phyloP scores from a whole-genome alignment of 2,888 invertebrate species.

The Anoplius nigerrimus region DNA sequence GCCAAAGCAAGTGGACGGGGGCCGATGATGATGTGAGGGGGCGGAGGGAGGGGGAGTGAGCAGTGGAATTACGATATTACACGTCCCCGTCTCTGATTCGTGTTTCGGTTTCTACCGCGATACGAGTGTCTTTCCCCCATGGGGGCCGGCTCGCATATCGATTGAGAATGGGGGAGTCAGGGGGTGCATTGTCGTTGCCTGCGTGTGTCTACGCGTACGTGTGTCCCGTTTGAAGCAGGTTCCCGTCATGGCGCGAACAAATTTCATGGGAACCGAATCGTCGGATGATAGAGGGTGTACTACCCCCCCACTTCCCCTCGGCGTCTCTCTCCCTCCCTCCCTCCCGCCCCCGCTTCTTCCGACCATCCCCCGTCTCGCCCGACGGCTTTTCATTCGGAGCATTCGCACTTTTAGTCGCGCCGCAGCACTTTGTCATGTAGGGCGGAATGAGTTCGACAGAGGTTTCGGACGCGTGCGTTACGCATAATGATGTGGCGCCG shows the following conservation, averaged over 20 bases:
- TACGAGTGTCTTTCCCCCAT: slow-evolving; percentile 57
- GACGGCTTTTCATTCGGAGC: too few relatives aligned
- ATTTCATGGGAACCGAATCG: slow-evolving; percentile 36
- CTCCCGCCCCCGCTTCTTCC: not conserved
- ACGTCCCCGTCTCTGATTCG: slow-evolving; percentile 32
- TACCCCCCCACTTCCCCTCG: not conserved
- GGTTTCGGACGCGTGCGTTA: too few relatives aligned
- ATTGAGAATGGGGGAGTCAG: slow-evolving; percentile 57
- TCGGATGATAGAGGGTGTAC: slow-evolving; percentile 11
- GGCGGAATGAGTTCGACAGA: too few relatives aligned
- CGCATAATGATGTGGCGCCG: too few relatives aligned
- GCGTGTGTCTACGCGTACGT: slow-evolving; percentile 5
- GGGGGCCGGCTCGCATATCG: slow-evolving; percentile 66
- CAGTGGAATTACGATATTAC: slow-evolving; percentile 39
- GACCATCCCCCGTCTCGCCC: too few relatives aligned
- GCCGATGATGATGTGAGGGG: slow-evolving; percentile 13
- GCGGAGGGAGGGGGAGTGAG: not conserved
- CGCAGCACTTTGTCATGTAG: too few relatives aligned
- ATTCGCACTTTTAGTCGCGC: too few relatives aligned
- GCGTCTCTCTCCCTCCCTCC: not conserved
- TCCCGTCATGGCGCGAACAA: slow-evolving; percentile 32
- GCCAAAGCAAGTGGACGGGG: too few relatives aligned
- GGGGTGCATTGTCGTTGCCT: slow-evolving; percentile 20
- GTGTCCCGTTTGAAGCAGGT: slow-evolving; percentile 29
- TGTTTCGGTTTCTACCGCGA: slow-evolving; percentile 61